Evolutionary conservation across 1,140 invertebrate species (phyloP).

Genomic region (Pseudoatta argentina): DNA sequence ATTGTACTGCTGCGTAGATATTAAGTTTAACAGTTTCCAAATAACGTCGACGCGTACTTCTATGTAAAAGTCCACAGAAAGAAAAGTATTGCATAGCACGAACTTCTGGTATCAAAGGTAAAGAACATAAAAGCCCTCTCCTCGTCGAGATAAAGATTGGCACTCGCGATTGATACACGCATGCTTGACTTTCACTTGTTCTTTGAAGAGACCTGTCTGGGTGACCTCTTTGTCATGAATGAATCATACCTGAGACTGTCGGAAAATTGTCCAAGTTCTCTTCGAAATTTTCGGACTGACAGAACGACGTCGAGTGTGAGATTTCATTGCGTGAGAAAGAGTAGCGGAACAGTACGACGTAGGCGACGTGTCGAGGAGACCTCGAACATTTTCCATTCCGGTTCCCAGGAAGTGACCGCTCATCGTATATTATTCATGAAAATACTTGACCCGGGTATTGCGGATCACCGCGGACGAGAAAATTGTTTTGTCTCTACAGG

Average conservation of each 20-base stretch:
- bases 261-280: conserved; percentile 45
- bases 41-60: background rate
- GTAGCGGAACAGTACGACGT: background rate
- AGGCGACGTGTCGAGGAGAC: background rate
- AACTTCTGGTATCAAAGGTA: conserved; percentile 68
- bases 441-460: conserved; percentile 24
- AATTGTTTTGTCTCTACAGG: conserved; percentile 66
- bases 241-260: conserved; percentile 43
- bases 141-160: conserved; percentile 63
- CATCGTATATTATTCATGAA: conserved; percentile 49
- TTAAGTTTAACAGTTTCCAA: conserved; percentile 41
- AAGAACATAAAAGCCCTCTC: conserved; percentile 64
- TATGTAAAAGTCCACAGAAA: conserved; percentile 59
- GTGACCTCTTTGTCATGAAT: background rate
- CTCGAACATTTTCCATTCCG: conserved; percentile 29
- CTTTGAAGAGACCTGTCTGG: conserved; percentile 63
- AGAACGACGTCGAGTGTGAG: conserved; percentile 45
- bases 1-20: conserved; percentile 6
- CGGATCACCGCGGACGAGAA: conserved; percentile 61
- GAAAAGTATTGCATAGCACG: conserved; percentile 22
- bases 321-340: conserved; percentile 38
- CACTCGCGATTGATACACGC: conserved; percentile 74
- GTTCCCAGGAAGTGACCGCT: conserved; percentile 23
- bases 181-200: conserved; percentile 73
- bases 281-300: conserved; percentile 45